Base-by-base conservation (phyloP, 2,797 vertebrate genomes). In the Dendrocincla tyrannina region DNA sequence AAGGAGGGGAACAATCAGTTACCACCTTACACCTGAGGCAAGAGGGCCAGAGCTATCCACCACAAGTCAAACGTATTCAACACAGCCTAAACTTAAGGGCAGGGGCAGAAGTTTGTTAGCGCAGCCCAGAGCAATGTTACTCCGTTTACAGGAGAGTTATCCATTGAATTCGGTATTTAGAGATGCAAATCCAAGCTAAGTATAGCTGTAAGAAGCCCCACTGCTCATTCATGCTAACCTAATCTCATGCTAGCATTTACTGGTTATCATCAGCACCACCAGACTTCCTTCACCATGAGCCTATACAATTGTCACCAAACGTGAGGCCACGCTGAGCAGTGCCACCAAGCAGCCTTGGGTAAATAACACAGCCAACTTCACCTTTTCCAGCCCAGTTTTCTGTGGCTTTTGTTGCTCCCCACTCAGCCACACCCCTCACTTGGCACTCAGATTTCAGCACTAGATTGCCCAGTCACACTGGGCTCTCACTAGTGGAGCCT, bases 261-360 rank as follows among this genome's bases (percentile, higher is more conserved):
- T n/a, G 15, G 25, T 30, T 16, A 33, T 4, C 22, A 19, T 4
- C 44, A 28, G 8, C 44, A 56, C 2, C 25, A 22, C 12, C 32
- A 14, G 3, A 30, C 25, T 20, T 41, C 30, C 7, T 25, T 33
- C 50, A 23, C 0, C 35, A 7, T 1, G 28, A 58, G 15, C 53
- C 23, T 4, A 7, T 3, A 0, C 2, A 14, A 23, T 3, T 17
- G 19, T 37, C 19, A 17, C 42, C 18, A 2, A 53, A 3, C 23
- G 9, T 1, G 7, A 37, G 13, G 22, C 25, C n/a, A 3, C 24
- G 1, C 37, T 30, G 46, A 5, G 6, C 42, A 46, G 41, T 11
- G 20, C 19, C 39, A 30, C 28, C 13, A 0, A 0, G 4, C 27
- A n/a, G 30, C 4, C 18, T 7, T 28, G 10, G n/a, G 39, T 4